These are phyloP conservation scores for Cryptoleucopteryx plumbea DNA, from an alignment of 2,113 vertebrate species.

Conservation along the genomic window DNA sequence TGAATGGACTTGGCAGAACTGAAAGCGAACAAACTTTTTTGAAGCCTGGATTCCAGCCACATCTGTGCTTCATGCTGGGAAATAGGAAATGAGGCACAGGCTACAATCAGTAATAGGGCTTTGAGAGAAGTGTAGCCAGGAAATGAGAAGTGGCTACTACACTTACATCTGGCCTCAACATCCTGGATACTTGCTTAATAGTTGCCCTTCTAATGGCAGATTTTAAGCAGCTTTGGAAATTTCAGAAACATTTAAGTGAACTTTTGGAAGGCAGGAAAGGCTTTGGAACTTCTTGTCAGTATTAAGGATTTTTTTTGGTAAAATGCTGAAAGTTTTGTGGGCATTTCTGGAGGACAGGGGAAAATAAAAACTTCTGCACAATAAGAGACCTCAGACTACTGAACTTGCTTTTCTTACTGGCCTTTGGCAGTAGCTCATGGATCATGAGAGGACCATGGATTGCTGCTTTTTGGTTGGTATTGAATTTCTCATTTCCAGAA, in stretches of 20 bases:
- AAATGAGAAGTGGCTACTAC: background rate
- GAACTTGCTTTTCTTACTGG: background rate
- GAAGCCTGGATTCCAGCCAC: background rate
- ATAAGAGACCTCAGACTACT: background rate
- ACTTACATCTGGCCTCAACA: background rate
- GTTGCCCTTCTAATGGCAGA: background rate
- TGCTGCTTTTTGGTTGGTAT: background rate
- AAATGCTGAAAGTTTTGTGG: background rate
- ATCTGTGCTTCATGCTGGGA: fast-evolving
- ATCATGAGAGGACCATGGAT: background rate
- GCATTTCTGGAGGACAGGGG: background rate
- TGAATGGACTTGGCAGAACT: background rate
- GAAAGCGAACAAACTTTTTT: background rate
- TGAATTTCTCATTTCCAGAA: background rate
- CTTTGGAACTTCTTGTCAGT: background rate
- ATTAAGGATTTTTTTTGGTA: background rate
- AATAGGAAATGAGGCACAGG: background rate
- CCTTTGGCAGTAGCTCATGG: background rate
- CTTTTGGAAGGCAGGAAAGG: background rate
- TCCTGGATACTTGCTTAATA: background rate
- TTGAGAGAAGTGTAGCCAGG: background rate
- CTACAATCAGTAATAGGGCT: background rate
- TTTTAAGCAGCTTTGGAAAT: background rate
- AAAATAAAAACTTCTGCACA: background rate
- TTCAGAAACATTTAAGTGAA: background rate